Evolutionary conservation across 2,888 invertebrate genomes (phyloP).

Genomic region (Heliconius cydno): DNA sequence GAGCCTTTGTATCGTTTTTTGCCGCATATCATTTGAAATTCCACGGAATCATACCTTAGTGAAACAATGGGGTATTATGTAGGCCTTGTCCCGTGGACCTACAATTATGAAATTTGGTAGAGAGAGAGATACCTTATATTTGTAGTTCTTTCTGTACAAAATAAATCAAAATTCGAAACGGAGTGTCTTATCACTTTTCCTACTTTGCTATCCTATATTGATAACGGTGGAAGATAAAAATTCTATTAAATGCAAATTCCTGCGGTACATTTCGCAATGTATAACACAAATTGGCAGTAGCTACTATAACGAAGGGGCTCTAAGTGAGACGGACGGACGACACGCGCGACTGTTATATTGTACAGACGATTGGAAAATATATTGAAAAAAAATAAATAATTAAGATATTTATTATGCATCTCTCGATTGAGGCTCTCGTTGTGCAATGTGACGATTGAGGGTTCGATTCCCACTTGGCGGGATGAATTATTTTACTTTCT

Average conservation of each 20-base stretch:
- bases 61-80: too few species aligned
- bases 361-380: slow-evolving; percentile 33
- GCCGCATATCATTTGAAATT: too few species aligned
- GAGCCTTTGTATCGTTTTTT: too few species aligned
- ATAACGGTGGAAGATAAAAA: background rate
- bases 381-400: background rate
- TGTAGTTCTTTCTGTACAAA: too few species aligned
- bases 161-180: too few species aligned
- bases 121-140: too few species aligned
- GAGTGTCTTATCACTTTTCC: background rate
- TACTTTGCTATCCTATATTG: background rate
- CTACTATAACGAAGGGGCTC: slow-evolving; percentile 37
- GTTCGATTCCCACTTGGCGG: background rate
- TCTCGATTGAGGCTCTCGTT: background rate
- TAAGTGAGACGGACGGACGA: slow-evolving; percentile 52
- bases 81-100: too few species aligned
- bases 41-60: too few species aligned
- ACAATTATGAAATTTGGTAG: too few species aligned
- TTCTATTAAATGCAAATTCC: slow-evolving; percentile 3
- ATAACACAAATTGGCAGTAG: slow-evolving; percentile 33
- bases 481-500: too few species aligned
- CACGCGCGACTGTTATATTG: slow-evolving; percentile 50
- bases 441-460: background rate
- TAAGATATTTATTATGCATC: background rate
- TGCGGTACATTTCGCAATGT: slow-evolving; percentile 23